phyloP scores from a whole-genome alignment of 2,888 invertebrate species.

The Onthophagus sagittarius region DNA sequence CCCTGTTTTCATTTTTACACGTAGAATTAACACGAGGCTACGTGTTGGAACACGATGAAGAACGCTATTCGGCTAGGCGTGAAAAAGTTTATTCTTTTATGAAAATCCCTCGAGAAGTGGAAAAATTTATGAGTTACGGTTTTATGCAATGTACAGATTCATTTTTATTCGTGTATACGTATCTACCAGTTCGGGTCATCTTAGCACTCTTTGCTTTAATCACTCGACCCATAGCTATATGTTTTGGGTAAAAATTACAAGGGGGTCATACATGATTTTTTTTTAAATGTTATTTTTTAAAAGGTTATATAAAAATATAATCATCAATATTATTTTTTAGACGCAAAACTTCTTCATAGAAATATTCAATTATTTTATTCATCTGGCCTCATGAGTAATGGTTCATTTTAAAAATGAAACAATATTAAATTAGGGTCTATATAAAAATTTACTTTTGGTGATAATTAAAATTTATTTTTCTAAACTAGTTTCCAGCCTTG shows the following conservation, averaged over 20 bases:
- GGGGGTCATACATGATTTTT: no score
- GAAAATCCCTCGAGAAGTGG: slow-evolving; percentile 88
- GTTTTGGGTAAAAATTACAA: slow-evolving; percentile 58
- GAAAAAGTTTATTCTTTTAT: slow-evolving; percentile 97
- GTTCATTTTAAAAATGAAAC: neutral
- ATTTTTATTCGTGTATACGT: slow-evolving; percentile 95
- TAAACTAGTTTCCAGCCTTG: no score
- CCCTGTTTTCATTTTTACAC: slow-evolving; percentile 68
- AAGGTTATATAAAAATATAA: no score
- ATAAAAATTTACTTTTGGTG: no score
- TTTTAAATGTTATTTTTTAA: no score
- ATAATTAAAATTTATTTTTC: no score
- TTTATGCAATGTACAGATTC: slow-evolving; percentile 96
- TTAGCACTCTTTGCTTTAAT: slow-evolving; percentile 81
- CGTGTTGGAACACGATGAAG: slow-evolving; percentile 91
- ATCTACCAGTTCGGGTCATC: slow-evolving; percentile 88
- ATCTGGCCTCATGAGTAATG: neutral
- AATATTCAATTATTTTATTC: neutral
- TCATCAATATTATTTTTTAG: neutral
- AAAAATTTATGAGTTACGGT: slow-evolving; percentile 90
- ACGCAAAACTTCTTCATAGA: neutral
- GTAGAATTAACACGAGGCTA: slow-evolving; percentile 91
- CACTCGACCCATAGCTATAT: slow-evolving; percentile 67
- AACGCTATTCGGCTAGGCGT: slow-evolving; percentile 86
- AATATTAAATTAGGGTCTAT: neutral